These are phyloP conservation scores for Rhyacichthys aspro DNA, from an alignment of 2,797 vertebrate genomes.

Conservation along the genomic window DNA sequence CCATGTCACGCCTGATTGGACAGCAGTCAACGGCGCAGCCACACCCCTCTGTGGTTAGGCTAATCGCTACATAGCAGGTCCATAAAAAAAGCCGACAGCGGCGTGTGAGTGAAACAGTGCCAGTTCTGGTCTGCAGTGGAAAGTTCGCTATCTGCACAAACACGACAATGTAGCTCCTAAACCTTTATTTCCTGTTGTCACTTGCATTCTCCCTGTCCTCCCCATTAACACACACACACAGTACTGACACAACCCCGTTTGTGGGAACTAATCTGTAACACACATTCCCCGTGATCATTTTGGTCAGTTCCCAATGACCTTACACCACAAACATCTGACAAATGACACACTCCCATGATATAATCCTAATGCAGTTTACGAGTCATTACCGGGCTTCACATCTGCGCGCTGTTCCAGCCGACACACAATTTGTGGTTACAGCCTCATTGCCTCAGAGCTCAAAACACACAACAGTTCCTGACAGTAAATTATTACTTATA, in stretches of 20 bases:
- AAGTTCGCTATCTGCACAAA: conserved; percentile 45
- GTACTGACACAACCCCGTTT: conserved; percentile 1
- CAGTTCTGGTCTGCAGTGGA: conserved; percentile 31
- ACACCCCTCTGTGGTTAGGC: conserved; percentile 69
- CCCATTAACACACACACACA: conserved; percentile 29
- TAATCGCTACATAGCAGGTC: conserved; percentile 75
- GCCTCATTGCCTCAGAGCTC: conserved; percentile 54
- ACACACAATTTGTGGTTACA: conserved; percentile 60
- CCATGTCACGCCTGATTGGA: conserved; percentile 69
- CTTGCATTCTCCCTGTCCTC: conserved; percentile 31
- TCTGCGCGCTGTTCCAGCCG: conserved; percentile 41
- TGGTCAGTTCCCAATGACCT: conserved; percentile 53
- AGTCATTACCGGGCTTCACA: conserved; percentile 51
- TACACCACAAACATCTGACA: conserved; percentile 51
- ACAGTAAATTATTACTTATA: conserved; percentile 56
- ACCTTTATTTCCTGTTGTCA: conserved; percentile 47
- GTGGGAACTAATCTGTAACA: conserved; percentile 43
- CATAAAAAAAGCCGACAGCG: conserved; percentile 28
- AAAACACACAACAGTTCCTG: conserved; percentile 50
- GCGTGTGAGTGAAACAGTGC: conserved; percentile 22
- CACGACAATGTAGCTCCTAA: conserved; percentile 26
- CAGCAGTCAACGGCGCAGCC: conserved; percentile 58
- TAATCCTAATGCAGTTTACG: conserved; percentile 45
- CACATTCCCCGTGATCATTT: conserved; percentile 45
- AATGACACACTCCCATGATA: conserved; percentile 37